These are phyloP conservation scores for Brachyhypopomus gauderio DNA, from an alignment of 2,113 vertebrate genomes.

Conservation along the genomic window DNA sequence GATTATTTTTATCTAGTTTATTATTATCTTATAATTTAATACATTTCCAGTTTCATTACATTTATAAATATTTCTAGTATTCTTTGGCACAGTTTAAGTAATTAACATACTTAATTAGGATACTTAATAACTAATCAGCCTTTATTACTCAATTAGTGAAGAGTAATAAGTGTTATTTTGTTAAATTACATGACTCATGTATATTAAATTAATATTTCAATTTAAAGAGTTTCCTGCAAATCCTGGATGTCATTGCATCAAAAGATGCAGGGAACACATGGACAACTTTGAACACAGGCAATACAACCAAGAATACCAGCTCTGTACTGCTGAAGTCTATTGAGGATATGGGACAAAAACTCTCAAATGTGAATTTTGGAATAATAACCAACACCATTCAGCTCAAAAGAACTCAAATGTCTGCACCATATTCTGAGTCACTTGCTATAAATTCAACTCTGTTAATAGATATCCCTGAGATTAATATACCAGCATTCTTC, in stretches of 20 bases:
- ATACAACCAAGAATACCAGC: conserved; percentile 56
- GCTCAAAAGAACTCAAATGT: conserved; percentile 50
- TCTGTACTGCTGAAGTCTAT: conserved; percentile 72
- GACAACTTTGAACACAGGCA: conserved; percentile 56
- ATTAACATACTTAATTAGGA: too few species aligned
- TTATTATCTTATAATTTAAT: too few species aligned
- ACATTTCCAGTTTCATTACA: too few species aligned
- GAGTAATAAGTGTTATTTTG: not conserved
- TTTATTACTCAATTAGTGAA: too few species aligned
- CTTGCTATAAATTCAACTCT: conserved; percentile 59
- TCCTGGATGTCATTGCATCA: conserved; percentile 61
- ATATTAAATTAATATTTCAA: conserved; percentile 12
- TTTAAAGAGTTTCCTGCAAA: conserved; percentile 67
- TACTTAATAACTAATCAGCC: too few species aligned
- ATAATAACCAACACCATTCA: conserved; percentile 47
- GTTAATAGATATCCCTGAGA: conserved; percentile 63
- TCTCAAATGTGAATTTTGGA: not conserved
- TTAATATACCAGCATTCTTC: conserved; percentile 50
- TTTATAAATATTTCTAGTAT: too few species aligned
- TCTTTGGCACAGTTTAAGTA: too few species aligned
- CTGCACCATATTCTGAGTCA: conserved; percentile 30
- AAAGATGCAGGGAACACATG: conserved; percentile 57
- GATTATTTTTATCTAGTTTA: not conserved
- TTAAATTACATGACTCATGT: not conserved
- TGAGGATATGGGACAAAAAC: conserved; percentile 68